Evolutionary conservation across 2,888 invertebrate genomes (phyloP), one percentile per base, ranked within the genome.

Genomic region (Hypomecis atomaria): DNA sequence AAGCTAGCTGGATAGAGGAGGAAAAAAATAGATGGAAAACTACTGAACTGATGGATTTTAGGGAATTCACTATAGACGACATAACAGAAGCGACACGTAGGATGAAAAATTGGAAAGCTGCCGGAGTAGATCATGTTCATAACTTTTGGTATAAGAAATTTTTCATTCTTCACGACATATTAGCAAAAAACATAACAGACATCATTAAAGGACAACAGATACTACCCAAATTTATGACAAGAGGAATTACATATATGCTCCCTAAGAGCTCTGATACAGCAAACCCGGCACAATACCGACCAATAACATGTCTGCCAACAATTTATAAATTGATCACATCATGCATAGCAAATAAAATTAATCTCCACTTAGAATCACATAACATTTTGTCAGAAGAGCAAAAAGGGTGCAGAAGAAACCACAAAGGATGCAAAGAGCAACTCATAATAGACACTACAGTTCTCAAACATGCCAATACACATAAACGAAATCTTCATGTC

Each of bases 71-170:
- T 11, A n/a, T 43, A 4, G 43, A 43, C 11, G 10, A 6, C 4
- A 11, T 43, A 4, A n/a, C 4, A 5, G n/a, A 11, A 10, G 11
- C 6, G 4, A n/a, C 11, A 4, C n/a, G 5, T 5, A 45, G 23
- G 4, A 53, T 42, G 6, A 40, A 53, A 5, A 53, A 53, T 42
- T 53, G 53, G 53, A 53, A 53, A 33, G 4, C 53, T 3, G 4
- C 53, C 4, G 53, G 53, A 3, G 9, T 42, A 9, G 53, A 53
- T 10, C 13, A 53, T 4, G 42, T 53, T 4, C 50, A 50, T 7
- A 50, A 50, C 13, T 38, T 13, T 13, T 50, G n/a, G n/a, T 50
- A 50, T 10, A 53, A 53, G 33, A 53, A 53, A 9, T 42, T 53
- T 6, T 6, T 7, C 43, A 43, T 11, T 11, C 43, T 8, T 5